These are phyloP conservation scores for Tetraodon nigroviridis DNA, from an alignment of 2,113 vertebrate genomes.

Conservation along the genomic window DNA sequence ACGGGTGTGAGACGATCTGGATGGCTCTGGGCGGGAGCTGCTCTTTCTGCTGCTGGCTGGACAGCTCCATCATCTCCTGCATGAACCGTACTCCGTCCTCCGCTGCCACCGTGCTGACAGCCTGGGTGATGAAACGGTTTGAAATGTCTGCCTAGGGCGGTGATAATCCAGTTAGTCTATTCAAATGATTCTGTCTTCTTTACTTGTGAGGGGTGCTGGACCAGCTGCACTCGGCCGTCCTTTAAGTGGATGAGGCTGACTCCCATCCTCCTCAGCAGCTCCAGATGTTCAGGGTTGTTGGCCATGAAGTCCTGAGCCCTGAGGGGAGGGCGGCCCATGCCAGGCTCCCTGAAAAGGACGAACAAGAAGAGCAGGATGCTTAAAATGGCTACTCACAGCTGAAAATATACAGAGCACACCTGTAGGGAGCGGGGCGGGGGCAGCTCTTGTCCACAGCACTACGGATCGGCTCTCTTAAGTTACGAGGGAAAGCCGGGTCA, in stretches of 20 bases:
- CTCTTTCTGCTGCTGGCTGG: constrained; percentile 97
- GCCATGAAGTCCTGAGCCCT: constrained; percentile 99
- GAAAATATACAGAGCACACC: constrained; percentile 37
- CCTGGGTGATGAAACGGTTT: constrained; percentile 65
- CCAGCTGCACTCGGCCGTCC: constrained; percentile 93
- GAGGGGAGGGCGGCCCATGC: constrained; percentile 82
- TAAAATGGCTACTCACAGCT: background rate
- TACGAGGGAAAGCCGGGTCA: constrained; percentile 90
- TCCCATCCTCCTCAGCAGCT: constrained; percentile 96
- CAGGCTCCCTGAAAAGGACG: constrained; percentile 65
- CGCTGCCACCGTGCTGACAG: constrained; percentile 90
- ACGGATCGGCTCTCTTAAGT: constrained; percentile 92
- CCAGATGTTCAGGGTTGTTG: constrained; percentile 95
- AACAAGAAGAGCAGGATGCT: background rate
- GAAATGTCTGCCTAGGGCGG: too few relatives aligned
- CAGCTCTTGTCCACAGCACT: constrained; percentile 96
- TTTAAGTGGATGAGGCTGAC: constrained; percentile 98
- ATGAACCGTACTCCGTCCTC: constrained; percentile 97
- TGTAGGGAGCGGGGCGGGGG: constrained; percentile 74
- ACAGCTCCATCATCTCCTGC: constrained; percentile 99
- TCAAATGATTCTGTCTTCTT: background rate
- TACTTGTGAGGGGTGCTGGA: constrained; percentile 96
- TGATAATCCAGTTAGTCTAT: too few relatives aligned
- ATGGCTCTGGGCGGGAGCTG: constrained; percentile 95
- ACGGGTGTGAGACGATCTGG: constrained; percentile 93